These are phyloP conservation scores for Brachionus sp. DNA, from an alignment of 1,140 invertebrate species.

Conservation along the genomic window DNA sequence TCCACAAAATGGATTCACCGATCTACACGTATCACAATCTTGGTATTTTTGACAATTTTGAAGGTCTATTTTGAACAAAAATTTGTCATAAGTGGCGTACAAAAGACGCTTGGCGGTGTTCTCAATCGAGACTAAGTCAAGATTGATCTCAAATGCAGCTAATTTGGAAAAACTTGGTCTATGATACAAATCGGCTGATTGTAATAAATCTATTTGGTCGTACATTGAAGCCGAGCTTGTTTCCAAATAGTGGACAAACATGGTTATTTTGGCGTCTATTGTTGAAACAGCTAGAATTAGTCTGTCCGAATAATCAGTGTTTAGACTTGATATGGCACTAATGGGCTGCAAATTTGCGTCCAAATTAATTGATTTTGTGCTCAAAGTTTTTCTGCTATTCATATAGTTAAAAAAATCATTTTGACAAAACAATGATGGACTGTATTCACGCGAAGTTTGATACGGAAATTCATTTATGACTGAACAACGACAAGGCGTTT, in stretches of 20 bases:
- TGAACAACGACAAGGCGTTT: slow-evolving; percentile 36
- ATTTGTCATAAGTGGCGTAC: slow-evolving; percentile 21
- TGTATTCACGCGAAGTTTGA: background rate
- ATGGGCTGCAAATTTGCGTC: background rate
- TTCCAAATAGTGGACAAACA: background rate
- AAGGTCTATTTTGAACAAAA: slow-evolving; percentile 38
- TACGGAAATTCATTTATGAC: background rate
- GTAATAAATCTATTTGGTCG: background rate
- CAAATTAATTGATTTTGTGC: background rate
- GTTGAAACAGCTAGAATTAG: background rate
- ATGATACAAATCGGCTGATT: background rate
- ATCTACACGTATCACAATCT: background rate
- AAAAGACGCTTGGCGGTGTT: background rate
- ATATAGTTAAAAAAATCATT: slow-evolving; percentile 45
- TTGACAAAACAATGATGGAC: slow-evolving; percentile 9
- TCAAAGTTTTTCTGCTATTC: slow-evolving; percentile 35
- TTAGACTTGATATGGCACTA: background rate
- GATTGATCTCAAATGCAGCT: background rate
- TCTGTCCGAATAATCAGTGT: background rate
- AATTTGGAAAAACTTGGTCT: background rate
- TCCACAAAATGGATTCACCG: slow-evolving; percentile 30
- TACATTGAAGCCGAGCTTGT: background rate
- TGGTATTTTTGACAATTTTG: slow-evolving; percentile 17
- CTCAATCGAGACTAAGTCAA: background rate
- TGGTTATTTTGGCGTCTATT: background rate